phyloP scores from a whole-genome alignment of 2,888 invertebrate genomes.

The Morpho helenor region DNA sequence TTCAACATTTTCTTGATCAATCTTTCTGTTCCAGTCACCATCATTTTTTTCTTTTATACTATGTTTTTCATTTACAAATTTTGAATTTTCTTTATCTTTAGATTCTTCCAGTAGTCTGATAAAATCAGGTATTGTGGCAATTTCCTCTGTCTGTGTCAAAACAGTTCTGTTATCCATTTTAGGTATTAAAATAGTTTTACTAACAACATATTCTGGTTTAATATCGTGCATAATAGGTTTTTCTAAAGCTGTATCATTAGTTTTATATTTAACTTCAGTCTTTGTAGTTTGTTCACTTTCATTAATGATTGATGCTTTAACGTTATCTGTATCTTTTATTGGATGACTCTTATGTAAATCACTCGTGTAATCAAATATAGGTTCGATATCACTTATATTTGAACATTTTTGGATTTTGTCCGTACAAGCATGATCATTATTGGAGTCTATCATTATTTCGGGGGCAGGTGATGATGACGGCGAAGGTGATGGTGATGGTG shows the following conservation, averaged over 20 bases:
- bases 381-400: background rate
- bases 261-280: slow-evolving; percentile 6
- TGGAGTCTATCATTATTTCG: slow-evolving; percentile 7
- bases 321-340: background rate
- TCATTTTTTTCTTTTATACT: background rate
- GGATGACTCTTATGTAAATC: slow-evolving; percentile 4
- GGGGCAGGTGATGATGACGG: slow-evolving; percentile 16
- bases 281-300: slow-evolving; percentile 7
- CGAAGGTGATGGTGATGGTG: slow-evolving; percentile 25
- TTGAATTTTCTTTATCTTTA: background rate
- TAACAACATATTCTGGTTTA: slow-evolving; percentile 14
- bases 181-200: slow-evolving; percentile 19
- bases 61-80: background rate
- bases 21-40: background rate
- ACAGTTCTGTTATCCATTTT: slow-evolving; percentile 18
- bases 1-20: slow-evolving; percentile 2
- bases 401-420: slow-evolving; percentile 5
- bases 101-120: slow-evolving; percentile 11
- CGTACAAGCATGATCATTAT: background rate
- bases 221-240: background rate
- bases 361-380: slow-evolving; percentile 2
- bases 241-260: background rate
- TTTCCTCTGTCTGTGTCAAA: slow-evolving; percentile 21
- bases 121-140: slow-evolving; percentile 15
- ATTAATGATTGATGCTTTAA: background rate